Evolutionary conservation across 30 jellyfish, hydroid and myxozoan species (phyloP), one percentile per base, ranked within the genome.

Genomic region (Pelagia noctiluca): DNA sequence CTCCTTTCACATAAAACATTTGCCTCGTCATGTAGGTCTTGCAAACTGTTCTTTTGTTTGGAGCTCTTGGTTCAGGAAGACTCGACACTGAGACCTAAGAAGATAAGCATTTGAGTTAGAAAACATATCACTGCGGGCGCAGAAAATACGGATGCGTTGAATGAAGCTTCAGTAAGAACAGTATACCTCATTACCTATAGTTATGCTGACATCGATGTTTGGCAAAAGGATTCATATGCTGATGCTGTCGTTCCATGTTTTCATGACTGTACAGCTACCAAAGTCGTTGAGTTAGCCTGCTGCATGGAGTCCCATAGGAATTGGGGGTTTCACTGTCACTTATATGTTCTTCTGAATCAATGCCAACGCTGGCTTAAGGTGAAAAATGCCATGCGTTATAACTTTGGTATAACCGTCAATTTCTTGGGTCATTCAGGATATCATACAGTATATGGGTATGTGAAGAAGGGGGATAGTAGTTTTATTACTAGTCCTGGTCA

Each of bases 241-340:
- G 2, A 28, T 3, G 86, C 86, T 10, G 37, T 74, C 1, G 76
- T 74, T 0, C 75, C 46, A 24, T 48, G 60, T 3, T 74, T 74
- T 21, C 32, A 37, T 24, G 21, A 50, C 24, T 73, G 28, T 10
- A 4, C 68, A 53, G 19, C 31, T 64, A 19, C 63, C 25, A 25
- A 31, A 30, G 82, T 77, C 26, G 57, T 25, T 47, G 67, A 77
- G 26, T 77, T 80, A 81, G 81, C 66, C 23, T 77, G 88, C 66
- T 77, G 88, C 26, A 77, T 29, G 79, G 88, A 77, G 66, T 0
- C 28, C 28, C 88, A 77, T 49, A 77, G 21, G 61, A 61, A 61
- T 49, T 48, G 75, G 75, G 0, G 47, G 3, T 1, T 2, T 34
- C 88, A 61, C 37, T 77, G 4, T 34, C 78, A 77, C 35, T 28